A percentile compares a stretch with the other conserved stretches of the same genome.
Conservation (phyloP, 2,797 vertebrate genomes). For the Carapus acus region DNA sequence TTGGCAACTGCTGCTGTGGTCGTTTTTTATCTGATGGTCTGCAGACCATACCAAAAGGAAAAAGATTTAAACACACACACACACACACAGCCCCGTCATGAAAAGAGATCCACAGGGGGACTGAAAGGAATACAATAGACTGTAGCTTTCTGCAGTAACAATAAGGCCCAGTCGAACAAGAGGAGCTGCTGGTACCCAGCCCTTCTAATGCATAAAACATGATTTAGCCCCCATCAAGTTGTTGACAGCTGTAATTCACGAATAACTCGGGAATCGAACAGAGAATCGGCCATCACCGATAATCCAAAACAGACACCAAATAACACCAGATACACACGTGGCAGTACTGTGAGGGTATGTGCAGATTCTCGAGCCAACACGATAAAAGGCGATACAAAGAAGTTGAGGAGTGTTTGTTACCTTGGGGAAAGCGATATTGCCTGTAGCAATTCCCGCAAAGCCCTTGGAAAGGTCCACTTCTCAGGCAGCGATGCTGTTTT, state of each 20-base stretch:
- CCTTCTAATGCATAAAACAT: slow-evolving; percentile 59
- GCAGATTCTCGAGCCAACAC: slow-evolving; percentile 5
- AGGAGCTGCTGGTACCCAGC: slow-evolving; percentile 38
- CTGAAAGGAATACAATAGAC: slow-evolving; percentile 57
- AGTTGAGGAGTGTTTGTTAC: slow-evolving; percentile 70
- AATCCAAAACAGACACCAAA: neutral
- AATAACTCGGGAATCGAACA: slow-evolving; percentile 44
- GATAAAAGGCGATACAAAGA: slow-evolving; percentile 44
- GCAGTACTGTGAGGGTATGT: too few species aligned
- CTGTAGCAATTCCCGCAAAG: slow-evolving; percentile 56
- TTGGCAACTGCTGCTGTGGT: slow-evolving; percentile 27
- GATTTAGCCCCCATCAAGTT: slow-evolving; percentile 56
- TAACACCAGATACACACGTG: slow-evolving; percentile 5
- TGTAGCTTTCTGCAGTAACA: slow-evolving; percentile 54
- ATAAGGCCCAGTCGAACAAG: slow-evolving; percentile 53
- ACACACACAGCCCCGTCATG: slow-evolving; percentile 51
- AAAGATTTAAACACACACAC: slow-evolving; percentile 38
- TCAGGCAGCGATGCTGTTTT: slow-evolving; percentile 61
- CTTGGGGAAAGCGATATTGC: slow-evolving; percentile 56
- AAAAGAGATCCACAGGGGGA: slow-evolving; percentile 46
- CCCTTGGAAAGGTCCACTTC: slow-evolving; percentile 67
- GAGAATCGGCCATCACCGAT: slow-evolving; percentile 33
- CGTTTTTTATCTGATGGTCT: slow-evolving; percentile 52
- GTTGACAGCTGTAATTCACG: slow-evolving; percentile 47
- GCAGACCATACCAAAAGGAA: slow-evolving; percentile 23